phyloP scores from a whole-genome alignment of 2,797 vertebrate species.

The Aselliscus stoliczkanus region DNA sequence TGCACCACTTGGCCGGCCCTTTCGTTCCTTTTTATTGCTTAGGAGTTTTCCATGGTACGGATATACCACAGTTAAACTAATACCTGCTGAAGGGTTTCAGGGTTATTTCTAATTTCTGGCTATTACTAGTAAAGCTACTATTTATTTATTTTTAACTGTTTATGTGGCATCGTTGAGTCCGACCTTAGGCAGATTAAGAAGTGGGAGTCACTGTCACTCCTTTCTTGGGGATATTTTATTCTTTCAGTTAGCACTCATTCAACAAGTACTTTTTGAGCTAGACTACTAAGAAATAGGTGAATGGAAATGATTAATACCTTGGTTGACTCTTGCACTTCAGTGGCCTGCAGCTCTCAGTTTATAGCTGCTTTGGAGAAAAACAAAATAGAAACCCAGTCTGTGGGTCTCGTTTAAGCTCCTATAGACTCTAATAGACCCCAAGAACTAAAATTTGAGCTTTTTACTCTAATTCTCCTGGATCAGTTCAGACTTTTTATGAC shows the following conservation, averaged over 20 bases:
- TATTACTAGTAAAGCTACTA: not conserved
- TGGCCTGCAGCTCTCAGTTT: not conserved
- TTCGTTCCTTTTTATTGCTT: not conserved
- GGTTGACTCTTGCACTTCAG: not conserved
- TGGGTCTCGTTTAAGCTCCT: not conserved
- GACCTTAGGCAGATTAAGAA: not conserved
- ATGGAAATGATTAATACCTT: not conserved
- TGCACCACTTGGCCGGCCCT: no score
- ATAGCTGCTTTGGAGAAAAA: not conserved
- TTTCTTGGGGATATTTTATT: not conserved
- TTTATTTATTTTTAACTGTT: not conserved
- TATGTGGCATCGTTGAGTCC: not conserved
- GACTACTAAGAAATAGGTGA: not conserved
- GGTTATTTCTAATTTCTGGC: conserved; percentile 2
- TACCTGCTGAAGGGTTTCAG: not conserved
- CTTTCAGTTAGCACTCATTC: not conserved
- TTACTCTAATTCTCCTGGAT: not conserved
- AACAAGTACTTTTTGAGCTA: not conserved
- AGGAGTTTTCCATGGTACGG: not conserved
- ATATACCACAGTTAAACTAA: not conserved
- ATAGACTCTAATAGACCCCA: not conserved
- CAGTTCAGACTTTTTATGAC: not conserved
- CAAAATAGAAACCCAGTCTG: not conserved
- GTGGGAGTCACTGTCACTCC: not conserved
- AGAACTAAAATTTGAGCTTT: not conserved